Evolutionary conservation across 2,113 vertebrate genomes (phyloP).

Genomic region (Dicaeum eximium): DNA sequence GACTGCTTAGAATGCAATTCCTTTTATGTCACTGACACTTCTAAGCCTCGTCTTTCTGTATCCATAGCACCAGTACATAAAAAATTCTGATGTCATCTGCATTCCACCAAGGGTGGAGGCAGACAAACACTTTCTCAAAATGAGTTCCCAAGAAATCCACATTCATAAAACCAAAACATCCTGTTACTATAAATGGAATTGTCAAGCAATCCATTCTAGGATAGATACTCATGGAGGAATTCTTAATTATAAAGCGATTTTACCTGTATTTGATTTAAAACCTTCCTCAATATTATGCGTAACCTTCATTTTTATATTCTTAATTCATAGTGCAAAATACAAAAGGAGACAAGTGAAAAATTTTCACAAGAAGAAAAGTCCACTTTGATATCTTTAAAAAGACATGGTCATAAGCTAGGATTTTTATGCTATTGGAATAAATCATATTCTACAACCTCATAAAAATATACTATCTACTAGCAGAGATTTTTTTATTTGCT

Average conservation of each 20-base stretch:
- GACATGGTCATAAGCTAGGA: neutral
- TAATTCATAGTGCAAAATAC: neutral
- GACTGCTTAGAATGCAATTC: neutral
- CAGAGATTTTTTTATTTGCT: neutral
- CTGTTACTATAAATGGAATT: conserved; percentile 36
- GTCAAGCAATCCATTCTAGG: neutral
- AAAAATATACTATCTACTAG: neutral
- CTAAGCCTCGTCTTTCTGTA: neutral
- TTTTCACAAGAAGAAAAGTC: neutral
- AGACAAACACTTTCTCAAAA: conserved; percentile 48
- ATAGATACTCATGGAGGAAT: neutral
- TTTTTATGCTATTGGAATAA: neutral
- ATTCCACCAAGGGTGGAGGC: conserved; percentile 32
- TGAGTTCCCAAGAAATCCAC: conserved; percentile 34
- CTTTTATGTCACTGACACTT: neutral
- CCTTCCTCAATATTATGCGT: neutral
- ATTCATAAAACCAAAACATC: conserved; percentile 57
- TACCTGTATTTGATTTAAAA: neutral
- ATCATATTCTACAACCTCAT: neutral
- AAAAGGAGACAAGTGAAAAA: neutral
- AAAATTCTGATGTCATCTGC: conserved; percentile 40
- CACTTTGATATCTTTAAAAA: neutral
- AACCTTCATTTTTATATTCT: neutral
- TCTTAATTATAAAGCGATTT: neutral
- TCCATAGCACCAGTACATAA: neutral